Conservation (phyloP, 2,797 vertebrate genomes). For the Mustela erminea region DNA sequence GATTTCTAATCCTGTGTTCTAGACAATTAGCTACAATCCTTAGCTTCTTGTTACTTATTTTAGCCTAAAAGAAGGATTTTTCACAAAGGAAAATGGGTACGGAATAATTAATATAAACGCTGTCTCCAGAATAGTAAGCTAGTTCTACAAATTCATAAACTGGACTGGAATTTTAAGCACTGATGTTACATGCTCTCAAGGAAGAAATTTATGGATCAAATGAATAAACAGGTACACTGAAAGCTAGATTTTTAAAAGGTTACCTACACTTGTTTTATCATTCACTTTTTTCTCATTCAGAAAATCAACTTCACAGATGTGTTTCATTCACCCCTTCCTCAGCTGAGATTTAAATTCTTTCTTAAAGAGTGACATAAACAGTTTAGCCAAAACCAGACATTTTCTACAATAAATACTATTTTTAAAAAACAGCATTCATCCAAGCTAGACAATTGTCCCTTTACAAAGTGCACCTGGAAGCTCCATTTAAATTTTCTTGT, state of each 20-base stretch:
- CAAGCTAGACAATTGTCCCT: conserved; percentile 35
- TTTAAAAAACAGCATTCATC: neutral
- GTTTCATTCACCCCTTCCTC: neutral
- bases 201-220: conserved; percentile 44
- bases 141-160: conserved; percentile 67
- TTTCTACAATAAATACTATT: conserved; percentile 29
- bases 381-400: conserved; percentile 60
- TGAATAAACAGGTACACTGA: conserved; percentile 34
- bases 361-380: conserved; percentile 52
- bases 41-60: conserved; percentile 80
- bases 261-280: neutral
- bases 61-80: conserved; percentile 74
- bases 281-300: conserved; percentile 42
- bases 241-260: neutral
- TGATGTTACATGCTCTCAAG: neutral
- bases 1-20: conserved; percentile 86
- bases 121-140: neutral
- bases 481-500: neutral
- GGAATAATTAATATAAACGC: conserved; percentile 44
- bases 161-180: neutral
- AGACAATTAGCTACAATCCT: conserved; percentile 84
- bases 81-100: conserved; percentile 63
- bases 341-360: conserved; percentile 56
- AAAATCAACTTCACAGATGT: conserved; percentile 47
- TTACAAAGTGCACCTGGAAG: conserved; percentile 54